These are phyloP conservation scores for Calcarius ornatus DNA, from an alignment of 2,113 vertebrate genomes.

Conservation along the genomic window DNA sequence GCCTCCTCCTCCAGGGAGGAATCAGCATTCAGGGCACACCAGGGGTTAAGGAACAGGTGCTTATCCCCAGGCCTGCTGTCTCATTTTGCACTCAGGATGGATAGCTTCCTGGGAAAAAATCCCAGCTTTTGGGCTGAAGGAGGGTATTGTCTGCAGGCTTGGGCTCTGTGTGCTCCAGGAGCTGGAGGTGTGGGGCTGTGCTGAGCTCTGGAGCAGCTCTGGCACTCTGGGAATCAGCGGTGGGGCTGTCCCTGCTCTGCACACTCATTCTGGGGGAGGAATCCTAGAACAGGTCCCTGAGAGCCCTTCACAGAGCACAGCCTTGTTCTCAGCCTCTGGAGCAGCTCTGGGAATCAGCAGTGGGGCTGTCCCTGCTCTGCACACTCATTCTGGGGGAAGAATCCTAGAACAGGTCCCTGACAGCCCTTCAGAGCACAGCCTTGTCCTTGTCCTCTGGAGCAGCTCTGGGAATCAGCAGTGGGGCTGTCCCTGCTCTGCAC, in stretches of 20 bases:
- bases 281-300: not conserved
- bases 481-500: not conserved
- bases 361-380: not conserved
- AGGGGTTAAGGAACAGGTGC: conserved; percentile 49
- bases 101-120: conserved; percentile 27
- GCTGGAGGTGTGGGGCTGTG: not conserved
- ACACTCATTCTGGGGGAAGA: not conserved
- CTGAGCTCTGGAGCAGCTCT: not conserved
- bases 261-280: not conserved
- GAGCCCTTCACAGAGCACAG: not conserved
- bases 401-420: not conserved
- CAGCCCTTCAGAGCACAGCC: not conserved
- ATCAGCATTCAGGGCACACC: not conserved
- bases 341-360: too few species aligned
- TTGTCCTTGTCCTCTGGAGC: not conserved
- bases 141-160: not conserved
- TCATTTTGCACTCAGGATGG: conserved; percentile 4
- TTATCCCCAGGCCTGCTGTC: not conserved
- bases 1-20: not conserved
- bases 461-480: not conserved
- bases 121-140: not conserved
- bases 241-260: not conserved
- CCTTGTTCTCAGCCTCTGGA: not conserved
- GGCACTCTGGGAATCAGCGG: not conserved
- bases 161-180: not conserved